Evolutionary conservation across 1,140 invertebrate species (phyloP), one percentile per base, ranked within the genome.

Genomic region (Triops longicaudatus): DNA sequence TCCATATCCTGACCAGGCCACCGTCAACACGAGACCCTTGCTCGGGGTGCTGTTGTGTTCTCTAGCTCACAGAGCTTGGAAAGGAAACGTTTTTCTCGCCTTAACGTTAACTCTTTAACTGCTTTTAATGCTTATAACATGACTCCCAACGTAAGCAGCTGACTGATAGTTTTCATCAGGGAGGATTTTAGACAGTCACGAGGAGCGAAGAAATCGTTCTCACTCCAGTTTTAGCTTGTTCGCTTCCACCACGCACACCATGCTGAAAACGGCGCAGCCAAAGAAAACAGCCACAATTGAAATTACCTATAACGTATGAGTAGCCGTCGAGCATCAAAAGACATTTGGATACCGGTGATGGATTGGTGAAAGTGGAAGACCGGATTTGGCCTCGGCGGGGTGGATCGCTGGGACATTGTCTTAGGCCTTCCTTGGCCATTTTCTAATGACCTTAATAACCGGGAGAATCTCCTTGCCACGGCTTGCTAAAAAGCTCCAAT

Each of bases 251-350:
- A 10, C 50, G 22, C 14, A 6, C 6, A 63, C 50, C 50, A 63
- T 14, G 22, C 14, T n/a, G 10, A 63, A 63, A 5, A 63, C 50
- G 14, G 6, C 7, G 22, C 22, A 63, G 17, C 50, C 50, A 63
- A 63, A 63, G 50, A 22, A 63, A 63, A 63, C 50, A 63, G 22
- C 50, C 50, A 6, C 50, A 63, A 10, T 6, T 17, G 50, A 10
- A 79, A 89, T 90, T 85, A 92, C 91, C 91, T 86, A 92, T 92
- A 80, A 92, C 90, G 83, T 92, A 92, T 78, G 89, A 91, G 85
- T 92, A 92, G 81, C 91, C 91, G 82, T 92, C 91, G 74, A 92
- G 86, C 28, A 90, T 92, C 73, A 92, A 87, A 37, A 92, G 89
- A 83, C 91, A 92, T 85, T 91, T 91, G 80, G 89, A 87, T 12